phyloP scores from a whole-genome alignment of 2,113 vertebrate species.

The Sus scrofa region DNA sequence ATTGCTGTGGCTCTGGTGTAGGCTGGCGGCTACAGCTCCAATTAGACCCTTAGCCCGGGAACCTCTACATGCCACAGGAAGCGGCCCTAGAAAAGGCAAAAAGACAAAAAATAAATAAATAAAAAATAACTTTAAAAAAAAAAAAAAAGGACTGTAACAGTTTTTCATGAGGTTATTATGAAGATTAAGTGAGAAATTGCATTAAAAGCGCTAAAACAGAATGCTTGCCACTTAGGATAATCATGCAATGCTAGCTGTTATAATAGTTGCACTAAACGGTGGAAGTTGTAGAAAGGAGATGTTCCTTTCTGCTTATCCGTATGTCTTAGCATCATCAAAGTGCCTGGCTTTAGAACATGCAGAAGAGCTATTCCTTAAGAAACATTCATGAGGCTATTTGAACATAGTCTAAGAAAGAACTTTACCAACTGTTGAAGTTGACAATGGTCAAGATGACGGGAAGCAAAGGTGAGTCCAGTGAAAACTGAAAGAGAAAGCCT shows the following conservation, averaged over 20 bases:
- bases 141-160: neutral
- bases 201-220: neutral
- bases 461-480: neutral
- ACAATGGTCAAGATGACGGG: neutral
- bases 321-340: neutral
- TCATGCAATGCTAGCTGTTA: neutral
- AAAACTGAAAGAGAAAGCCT: neutral
- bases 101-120: too few species aligned
- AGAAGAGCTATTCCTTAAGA: neutral
- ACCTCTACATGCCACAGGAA: too few species aligned
- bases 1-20: too few species aligned
- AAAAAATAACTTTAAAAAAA: too few species aligned
- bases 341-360: neutral
- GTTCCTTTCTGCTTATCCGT: neutral
- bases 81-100: too few species aligned
- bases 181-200: neutral
- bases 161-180: constrained; percentile 15
- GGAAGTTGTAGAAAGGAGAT: neutral
- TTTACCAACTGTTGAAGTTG: neutral
- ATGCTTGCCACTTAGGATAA: neutral
- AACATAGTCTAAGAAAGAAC: neutral
- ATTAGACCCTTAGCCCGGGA: too few species aligned
- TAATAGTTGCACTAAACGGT: neutral
- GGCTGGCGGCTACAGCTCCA: too few species aligned
- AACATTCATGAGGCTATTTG: neutral